Base-by-base conservation (phyloP, 2,888 invertebrate species). In the Lydus trimaculatus region DNA sequence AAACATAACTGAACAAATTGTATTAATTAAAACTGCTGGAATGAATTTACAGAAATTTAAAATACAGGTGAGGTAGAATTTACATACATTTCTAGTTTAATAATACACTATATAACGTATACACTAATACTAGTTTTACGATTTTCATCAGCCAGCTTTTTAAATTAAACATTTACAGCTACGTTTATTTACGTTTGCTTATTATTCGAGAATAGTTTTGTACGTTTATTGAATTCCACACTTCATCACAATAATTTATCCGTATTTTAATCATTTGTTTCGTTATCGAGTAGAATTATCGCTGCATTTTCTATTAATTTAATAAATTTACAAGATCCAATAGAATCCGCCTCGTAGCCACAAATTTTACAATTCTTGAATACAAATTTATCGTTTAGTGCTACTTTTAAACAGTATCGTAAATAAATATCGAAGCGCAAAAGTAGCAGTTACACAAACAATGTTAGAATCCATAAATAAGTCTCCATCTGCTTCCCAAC, bases 391-490 rank as follows among this genome's bases (percentile, higher is more conserved):
- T 66, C 62, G 3, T 11, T 13, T 23, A 58, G 59, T 39, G 23
- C 62, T 23, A 60, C 39, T 62, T 61, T 59, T 56, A 64, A 70
- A 62, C 61, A 56, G 23, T n/a, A 20, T 59, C 70, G 64, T 70
- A 70, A 66, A 70, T 70, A 70, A 70, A 66, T 70, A 70, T 70
- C 59, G 61, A 58, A 56, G 58, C 31, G 64, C 31, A 61, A 66
- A 56, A 61, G 33, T 58, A 48, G 63, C 48, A 28, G n/a, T 58
- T 20, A 25, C 48, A 28, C 36, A 63, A 59, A 63, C 58, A 64
- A 39, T 52, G 28, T 48, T 52, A 20, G 1, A 31, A 20, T 23
- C 64, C 48, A 64, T 60, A 56, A 39, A 61, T 63, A 39, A 23
- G 62, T 8, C 59, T 56, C 36, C 56, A 64, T 8, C 31, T 61